Conservation (phyloP, 2,797 vertebrate species). For the Cyclopterus lumpus region DNA sequence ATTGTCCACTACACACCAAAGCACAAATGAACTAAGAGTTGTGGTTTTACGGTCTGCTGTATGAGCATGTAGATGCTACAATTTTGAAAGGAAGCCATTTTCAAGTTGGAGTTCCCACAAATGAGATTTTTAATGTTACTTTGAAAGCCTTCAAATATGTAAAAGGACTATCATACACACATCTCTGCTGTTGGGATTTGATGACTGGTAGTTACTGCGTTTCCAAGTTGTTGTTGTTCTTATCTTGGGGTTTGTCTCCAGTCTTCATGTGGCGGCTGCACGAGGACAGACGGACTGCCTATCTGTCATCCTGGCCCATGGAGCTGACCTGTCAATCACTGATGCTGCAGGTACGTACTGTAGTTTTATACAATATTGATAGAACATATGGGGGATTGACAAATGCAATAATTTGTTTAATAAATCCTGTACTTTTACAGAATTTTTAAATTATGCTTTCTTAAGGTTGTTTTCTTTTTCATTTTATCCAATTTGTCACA, state of each 20-base stretch:
- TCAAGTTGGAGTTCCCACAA: not conserved
- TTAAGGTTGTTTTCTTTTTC: not conserved
- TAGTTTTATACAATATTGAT: not conserved
- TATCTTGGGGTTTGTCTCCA: slow-evolving; percentile 57
- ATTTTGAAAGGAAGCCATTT: not conserved
- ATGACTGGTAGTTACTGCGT: not conserved
- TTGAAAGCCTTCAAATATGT: not conserved
- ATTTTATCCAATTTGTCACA: not conserved
- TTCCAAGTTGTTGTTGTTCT: slow-evolving; percentile 13
- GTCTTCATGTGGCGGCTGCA: slow-evolving; percentile 92
- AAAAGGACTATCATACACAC: not conserved
- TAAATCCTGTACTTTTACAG: not conserved
- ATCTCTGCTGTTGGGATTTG: not conserved
- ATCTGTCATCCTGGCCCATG: slow-evolving; percentile 90
- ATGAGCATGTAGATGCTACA: not conserved
- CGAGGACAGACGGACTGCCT: slow-evolving; percentile 93
- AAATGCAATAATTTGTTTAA: not conserved
- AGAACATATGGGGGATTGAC: not conserved
- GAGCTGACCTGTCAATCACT: slow-evolving; percentile 88
- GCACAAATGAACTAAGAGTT: slow-evolving; percentile 17
- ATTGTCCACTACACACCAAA: slow-evolving; percentile 50
- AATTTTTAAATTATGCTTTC: not conserved
- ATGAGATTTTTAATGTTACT: not conserved
- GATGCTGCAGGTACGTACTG: slow-evolving; percentile 88
- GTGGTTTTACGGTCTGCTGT: slow-evolving; percentile 6